Conservation (phyloP, 2,797 vertebrate genomes). For the Hybognathus amarus region DNA sequence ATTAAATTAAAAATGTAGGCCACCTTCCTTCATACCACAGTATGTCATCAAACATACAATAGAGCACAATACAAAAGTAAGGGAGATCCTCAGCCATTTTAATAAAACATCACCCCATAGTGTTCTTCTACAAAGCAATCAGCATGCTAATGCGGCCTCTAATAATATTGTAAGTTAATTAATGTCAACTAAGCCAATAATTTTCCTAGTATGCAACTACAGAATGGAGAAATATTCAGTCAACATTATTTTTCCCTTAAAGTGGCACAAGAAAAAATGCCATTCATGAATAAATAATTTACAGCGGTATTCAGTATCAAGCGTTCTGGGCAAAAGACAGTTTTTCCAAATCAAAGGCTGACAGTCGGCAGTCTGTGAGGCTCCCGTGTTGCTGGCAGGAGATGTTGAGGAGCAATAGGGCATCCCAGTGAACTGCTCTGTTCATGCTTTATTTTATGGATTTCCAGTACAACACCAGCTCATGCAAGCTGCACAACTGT, state of each 20-base stretch:
- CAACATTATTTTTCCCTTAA: constrained; percentile 10
- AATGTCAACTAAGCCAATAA: neutral
- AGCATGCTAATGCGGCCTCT: neutral
- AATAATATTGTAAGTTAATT: constrained; percentile 15
- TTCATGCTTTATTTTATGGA: constrained; percentile 37
- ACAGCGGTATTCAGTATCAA: constrained; percentile 25
- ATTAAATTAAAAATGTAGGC: neutral
- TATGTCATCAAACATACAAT: neutral
- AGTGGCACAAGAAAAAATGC: neutral
- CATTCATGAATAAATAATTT: constrained; percentile 36
- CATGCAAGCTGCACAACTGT: constrained; percentile 15
- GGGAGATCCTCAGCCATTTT: neutral
- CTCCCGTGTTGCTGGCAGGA: constrained; percentile 1
- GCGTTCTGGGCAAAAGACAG: constrained; percentile 28
- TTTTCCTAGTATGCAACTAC: neutral
- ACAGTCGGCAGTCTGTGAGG: constrained; percentile 24
- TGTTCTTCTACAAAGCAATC: neutral
- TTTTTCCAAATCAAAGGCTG: constrained; percentile 43
- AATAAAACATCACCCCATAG: constrained; percentile 2
- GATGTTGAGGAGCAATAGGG: constrained; percentile 34
- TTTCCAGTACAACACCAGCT: constrained; percentile 12
- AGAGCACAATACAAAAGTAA: neutral
- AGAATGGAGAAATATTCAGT: constrained; percentile 21
- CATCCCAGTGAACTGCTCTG: constrained; percentile 16
- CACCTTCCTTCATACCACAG: constrained; percentile 3